Percentiles rank a stretch among this genome's conserved stretches.
These are phyloP conservation scores for Zingel zingel DNA, from an alignment of 2,113 vertebrate species.

Conservation along the genomic window DNA sequence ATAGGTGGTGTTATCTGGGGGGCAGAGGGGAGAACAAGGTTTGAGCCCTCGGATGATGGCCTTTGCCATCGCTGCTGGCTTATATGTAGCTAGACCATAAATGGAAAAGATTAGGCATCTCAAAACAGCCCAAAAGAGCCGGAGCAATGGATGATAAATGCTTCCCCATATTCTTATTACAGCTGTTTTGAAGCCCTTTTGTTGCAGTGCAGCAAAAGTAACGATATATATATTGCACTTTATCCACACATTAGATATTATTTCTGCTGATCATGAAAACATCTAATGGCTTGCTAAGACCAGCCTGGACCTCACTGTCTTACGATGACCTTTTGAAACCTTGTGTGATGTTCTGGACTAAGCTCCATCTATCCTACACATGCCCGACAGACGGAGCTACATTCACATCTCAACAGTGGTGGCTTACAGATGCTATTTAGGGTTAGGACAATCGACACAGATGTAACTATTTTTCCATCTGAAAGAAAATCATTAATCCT, in stretches of 20 bases:
- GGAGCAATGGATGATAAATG: background rate
- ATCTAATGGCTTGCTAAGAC: conserved; percentile 31
- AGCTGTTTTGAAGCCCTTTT: conserved; percentile 16
- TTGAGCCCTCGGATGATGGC: conserved; percentile 34
- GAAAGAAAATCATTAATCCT: conserved; percentile 35
- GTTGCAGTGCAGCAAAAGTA: conserved; percentile 13
- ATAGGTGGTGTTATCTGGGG: conserved; percentile 9
- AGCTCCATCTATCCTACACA: conserved; percentile 29
- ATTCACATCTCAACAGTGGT: conserved; percentile 18
- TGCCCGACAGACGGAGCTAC: conserved; percentile 29
- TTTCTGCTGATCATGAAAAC: conserved; percentile 21
- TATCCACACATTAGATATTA: background rate
- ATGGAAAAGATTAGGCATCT: conserved; percentile 33
- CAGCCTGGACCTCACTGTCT: conserved; percentile 4
- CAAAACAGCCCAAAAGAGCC: background rate
- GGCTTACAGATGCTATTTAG: conserved; percentile 25
- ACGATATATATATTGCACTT: conserved; percentile 1
- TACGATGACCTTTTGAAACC: conserved; percentile 41
- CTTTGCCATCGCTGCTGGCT: conserved; percentile 30
- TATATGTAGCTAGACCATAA: conserved; percentile 1
- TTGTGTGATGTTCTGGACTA: conserved; percentile 24
- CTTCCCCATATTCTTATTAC: background rate
- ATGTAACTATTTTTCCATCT: conserved; percentile 28
- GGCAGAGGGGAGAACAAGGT: conserved; percentile 13
- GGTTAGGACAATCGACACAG: conserved; percentile 10